Percentiles rank a stretch among this genome's conserved stretches.
Conservation (phyloP, 1,140 invertebrate species). For the Nebria ingens region DNA sequence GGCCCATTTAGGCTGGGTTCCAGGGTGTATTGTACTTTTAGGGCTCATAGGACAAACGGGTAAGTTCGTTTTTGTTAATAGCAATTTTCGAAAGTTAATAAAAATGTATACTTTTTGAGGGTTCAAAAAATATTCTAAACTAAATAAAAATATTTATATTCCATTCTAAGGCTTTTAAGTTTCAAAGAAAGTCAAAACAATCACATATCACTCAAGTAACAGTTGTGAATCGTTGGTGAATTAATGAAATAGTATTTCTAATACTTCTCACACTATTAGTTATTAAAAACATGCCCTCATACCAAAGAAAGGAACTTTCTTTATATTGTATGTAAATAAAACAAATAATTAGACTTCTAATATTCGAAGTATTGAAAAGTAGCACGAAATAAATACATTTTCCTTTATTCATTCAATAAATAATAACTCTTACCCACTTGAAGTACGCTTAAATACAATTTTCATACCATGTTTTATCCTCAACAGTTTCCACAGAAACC, state of each 20-base stretch:
- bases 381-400: background rate
- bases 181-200: background rate
- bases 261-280: too few species aligned
- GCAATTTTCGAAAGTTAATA: too few species aligned
- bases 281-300: too few species aligned
- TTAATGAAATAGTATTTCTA: too few species aligned
- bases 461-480: constrained; percentile 13
- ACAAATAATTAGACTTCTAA: too few species aligned
- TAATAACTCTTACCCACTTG: background rate
- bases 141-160: background rate
- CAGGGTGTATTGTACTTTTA: background rate
- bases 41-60: background rate
- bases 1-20: background rate
- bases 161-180: background rate
- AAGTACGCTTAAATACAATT: background rate
- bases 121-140: background rate
- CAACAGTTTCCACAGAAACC: constrained; percentile 43
- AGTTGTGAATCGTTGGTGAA: too few species aligned
- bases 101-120: background rate
- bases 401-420: background rate
- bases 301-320: background rate
- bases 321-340: background rate
- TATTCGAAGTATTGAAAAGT: background rate
- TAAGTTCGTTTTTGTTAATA: too few species aligned
- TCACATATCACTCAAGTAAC: background rate